Percentiles rank a stretch among this genome's conserved stretches.
Conservation (phyloP, 2,113 vertebrate species). For the Apteryx owenii region DNA sequence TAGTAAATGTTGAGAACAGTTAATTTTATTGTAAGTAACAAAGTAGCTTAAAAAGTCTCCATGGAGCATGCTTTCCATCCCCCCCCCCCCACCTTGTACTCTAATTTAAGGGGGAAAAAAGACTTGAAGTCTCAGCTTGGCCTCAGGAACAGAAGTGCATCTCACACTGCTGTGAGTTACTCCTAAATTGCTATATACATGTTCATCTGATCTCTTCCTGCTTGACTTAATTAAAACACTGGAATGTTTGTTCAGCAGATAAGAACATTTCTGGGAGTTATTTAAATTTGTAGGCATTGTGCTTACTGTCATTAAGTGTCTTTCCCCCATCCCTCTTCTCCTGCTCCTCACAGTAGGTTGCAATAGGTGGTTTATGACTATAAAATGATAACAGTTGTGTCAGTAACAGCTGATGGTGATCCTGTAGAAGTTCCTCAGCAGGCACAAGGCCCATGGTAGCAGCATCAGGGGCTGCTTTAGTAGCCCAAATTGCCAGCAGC, state of each 20-base stretch:
- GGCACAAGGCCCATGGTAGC: background rate
- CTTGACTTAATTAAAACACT: slow-evolving; percentile 56
- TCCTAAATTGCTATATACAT: background rate
- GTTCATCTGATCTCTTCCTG: slow-evolving; percentile 35
- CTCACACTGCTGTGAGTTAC: background rate
- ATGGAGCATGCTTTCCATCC: background rate
- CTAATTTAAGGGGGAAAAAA: background rate
- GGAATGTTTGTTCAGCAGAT: slow-evolving; percentile 59
- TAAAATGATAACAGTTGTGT: background rate
- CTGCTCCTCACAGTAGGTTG: background rate
- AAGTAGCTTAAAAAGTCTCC: background rate
- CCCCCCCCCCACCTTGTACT: background rate
- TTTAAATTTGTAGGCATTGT: slow-evolving; percentile 43
- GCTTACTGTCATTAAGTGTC: slow-evolving; percentile 32
- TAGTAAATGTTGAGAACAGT: background rate
- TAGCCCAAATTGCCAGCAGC: background rate
- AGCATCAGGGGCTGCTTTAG: background rate
- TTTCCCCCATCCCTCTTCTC: background rate
- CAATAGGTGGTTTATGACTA: background rate
- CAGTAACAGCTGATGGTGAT: background rate
- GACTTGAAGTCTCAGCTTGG: background rate
- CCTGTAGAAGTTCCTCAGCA: background rate
- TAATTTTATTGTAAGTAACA: background rate
- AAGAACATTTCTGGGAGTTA: slow-evolving; percentile 47
- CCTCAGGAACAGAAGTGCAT: background rate